Base-by-base conservation (phyloP, 2,888 invertebrate genomes). In the Nomada hirtipes region DNA sequence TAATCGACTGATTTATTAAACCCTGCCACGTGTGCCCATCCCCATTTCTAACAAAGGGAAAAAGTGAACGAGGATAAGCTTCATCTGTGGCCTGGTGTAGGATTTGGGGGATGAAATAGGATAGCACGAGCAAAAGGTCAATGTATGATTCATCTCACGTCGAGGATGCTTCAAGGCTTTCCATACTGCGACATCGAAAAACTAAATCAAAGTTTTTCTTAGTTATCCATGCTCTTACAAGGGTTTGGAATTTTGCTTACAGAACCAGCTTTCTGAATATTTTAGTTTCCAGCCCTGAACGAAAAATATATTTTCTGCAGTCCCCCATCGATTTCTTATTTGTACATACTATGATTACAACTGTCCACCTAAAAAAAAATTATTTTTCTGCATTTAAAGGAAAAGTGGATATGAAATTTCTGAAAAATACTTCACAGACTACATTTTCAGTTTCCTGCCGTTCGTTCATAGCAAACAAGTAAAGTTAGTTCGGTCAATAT, bases 61-160 rank as follows among this genome's bases (percentile, higher is more conserved):
- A 65, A 80, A 75, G 26, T 64, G 74, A 82, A 61, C 57, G 63
- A 23, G 42, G 76, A 82, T 82, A 67, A 82, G 71, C 76, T 81
- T 71, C 82, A 57, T 55, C 65, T 47, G 57, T 20, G 74, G 50
- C 26, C 63, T 67, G 47, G 63, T 47, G 57, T 59, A n/a, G 71
- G 71, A 76, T 76, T 82, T 72, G 26, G 29, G 44, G 82, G 71
- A 75, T 76, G 77, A 75, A 70, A 77, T 73, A 47, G 72, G 72
- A 82, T 72, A 53, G 57, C 57, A 15, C 13, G 82, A 73, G 69
- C 57, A 63, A 60, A 69, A 71, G 67, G 78, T 83, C 70, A 69
- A 77, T 73, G 82, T 26, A 68, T 68, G 57, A 72, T 81, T 76
- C 70, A 50, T 15, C 55, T 60, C 67, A 67, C 53, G 55, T 20